These are phyloP conservation scores for Drosophila subobscura DNA, from an alignment of 1,140 invertebrate species.

Conservation along the genomic window DNA sequence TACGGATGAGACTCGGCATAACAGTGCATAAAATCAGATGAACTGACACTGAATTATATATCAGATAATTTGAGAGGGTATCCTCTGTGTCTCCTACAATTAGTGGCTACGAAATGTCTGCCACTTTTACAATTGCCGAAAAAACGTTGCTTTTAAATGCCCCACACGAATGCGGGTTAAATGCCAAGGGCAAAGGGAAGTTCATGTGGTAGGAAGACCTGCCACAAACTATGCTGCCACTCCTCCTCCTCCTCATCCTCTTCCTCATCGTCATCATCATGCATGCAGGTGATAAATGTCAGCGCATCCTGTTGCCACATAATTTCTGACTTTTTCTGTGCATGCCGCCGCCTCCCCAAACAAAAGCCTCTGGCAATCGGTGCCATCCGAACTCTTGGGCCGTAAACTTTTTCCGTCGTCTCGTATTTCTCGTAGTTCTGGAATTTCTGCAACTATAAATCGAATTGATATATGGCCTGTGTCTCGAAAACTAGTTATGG, in stretches of 20 bases:
- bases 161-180: conserved; percentile 12
- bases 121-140: conserved; percentile 12
- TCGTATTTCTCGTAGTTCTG: too few relatives aligned
- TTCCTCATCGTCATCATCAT: too few relatives aligned
- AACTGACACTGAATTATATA: too few relatives aligned
- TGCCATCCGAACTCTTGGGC: background rate
- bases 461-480: too few relatives aligned
- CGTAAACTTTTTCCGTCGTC: too few relatives aligned
- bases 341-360: conserved; percentile 1
- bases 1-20: too few relatives aligned
- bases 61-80: too few relatives aligned
- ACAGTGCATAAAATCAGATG: too few relatives aligned
- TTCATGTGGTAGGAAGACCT: too few relatives aligned
- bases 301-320: conserved; percentile 74
- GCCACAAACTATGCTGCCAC: background rate
- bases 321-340: conserved; percentile 53
- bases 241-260: conserved; percentile 3
- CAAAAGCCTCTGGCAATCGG: conserved; percentile 17
- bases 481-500: too few relatives aligned
- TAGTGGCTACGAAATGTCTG: conserved; percentile 32
- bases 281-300: conserved; percentile 73
- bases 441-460: too few relatives aligned
- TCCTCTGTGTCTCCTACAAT: conserved; percentile 25
- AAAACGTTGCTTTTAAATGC: conserved; percentile 44
- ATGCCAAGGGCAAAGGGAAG: background rate